A percentile compares a stretch with the other conserved stretches of the same genome.
These are phyloP conservation scores for Meloidogyne exigua DNA, from an alignment of 1,140 invertebrate genomes.

Conservation along the genomic window DNA sequence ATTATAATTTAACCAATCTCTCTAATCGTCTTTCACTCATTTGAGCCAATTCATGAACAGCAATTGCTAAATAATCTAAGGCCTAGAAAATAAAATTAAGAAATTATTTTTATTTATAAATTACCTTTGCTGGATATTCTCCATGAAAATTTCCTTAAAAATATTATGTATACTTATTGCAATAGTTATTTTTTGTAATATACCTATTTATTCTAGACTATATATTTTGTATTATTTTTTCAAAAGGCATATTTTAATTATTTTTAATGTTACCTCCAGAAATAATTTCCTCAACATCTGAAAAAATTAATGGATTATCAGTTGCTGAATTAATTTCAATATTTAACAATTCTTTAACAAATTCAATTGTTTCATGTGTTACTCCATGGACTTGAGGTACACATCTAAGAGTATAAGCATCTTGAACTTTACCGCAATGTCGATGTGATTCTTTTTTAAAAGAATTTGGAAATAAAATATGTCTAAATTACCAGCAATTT, in stretches of 20 bases:
- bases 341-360: constrained; percentile 70
- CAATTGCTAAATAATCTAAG: constrained; percentile 75
- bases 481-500: constrained; percentile 68
- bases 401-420: constrained; percentile 75
- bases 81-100: constrained; percentile 61
- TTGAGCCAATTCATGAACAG: constrained; percentile 73
- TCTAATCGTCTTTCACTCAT: constrained; percentile 76
- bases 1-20: constrained; percentile 65
- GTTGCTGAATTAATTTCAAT: constrained; percentile 76
- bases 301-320: constrained; percentile 76
- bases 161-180: too few relatives aligned
- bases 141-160: constrained; percentile 73
- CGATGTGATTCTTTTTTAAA: constrained; percentile 68
- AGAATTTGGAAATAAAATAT: constrained; percentile 63
- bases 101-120: constrained; percentile 38
- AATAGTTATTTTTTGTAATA: too few relatives aligned
- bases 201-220: too few relatives aligned
- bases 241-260: too few relatives aligned
- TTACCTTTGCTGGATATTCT: constrained; percentile 75
- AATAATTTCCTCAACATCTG: constrained; percentile 73
- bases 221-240: too few relatives aligned
- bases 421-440: constrained; percentile 74
- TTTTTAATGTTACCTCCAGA: constrained; percentile 71
- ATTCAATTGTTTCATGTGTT: constrained; percentile 74
- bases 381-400: constrained; percentile 73